Evolutionary conservation across 2,888 invertebrate species (phyloP).

Genomic region (Catocala nupta): DNA sequence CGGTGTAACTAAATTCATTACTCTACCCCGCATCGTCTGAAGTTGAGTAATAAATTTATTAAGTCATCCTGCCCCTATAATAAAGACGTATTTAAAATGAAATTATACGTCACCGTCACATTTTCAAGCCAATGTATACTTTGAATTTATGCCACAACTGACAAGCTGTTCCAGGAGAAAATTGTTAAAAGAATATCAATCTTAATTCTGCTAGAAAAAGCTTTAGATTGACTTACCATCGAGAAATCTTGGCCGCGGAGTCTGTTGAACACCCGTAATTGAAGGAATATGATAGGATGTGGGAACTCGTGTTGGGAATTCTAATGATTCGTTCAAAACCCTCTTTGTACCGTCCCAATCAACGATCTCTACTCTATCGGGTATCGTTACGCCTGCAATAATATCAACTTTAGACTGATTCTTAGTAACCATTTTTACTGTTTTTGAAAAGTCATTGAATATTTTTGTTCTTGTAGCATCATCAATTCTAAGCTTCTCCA

Average conservation of each 20-base stretch:
- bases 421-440: conserved; percentile 67
- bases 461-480: conserved; percentile 75
- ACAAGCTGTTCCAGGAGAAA: not conserved
- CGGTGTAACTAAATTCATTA: conserved; percentile 14
- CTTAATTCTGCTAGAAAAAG: conserved; percentile 15
- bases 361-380: conserved; percentile 24
- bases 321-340: conserved; percentile 59
- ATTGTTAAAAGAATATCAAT: conserved; percentile 10
- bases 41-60: conserved; percentile 16
- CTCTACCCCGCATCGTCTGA: conserved; percentile 1
- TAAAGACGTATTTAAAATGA: conserved; percentile 16
- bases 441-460: conserved; percentile 78
- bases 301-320: conserved; percentile 43
- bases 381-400: conserved; percentile 24
- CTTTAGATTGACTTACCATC: conserved; percentile 62
- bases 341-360: conserved; percentile 31
- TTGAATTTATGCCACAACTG: conserved; percentile 27
- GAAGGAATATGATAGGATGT: conserved; percentile 57
- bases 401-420: conserved; percentile 30
- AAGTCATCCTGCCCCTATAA: conserved; percentile 4
- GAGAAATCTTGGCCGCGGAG: conserved; percentile 55
- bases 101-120: conserved; percentile 16
- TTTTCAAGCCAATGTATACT: conserved; percentile 14
- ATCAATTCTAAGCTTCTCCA: conserved; percentile 76
- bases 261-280: conserved; percentile 55